Conservation (phyloP, 2,888 invertebrate species). For the Coronaproctus castanopsis region DNA sequence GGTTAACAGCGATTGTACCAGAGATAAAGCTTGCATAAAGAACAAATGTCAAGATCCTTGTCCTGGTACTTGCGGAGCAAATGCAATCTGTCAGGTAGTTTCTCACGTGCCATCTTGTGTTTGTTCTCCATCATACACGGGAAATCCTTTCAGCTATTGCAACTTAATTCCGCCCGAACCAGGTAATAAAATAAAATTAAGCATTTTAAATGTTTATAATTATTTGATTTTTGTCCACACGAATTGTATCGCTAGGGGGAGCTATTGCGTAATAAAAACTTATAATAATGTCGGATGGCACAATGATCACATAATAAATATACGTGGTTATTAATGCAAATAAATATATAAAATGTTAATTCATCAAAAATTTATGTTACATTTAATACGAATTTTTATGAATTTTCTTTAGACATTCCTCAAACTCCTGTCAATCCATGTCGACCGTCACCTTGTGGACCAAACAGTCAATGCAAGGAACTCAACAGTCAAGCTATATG, state of each 20-base stretch:
- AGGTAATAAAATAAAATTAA: slow-evolving; percentile 25
- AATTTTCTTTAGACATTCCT: slow-evolving; percentile 13
- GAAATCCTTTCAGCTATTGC: slow-evolving; percentile 43
- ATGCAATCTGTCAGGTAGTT: slow-evolving; percentile 42
- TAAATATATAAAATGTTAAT: too few relatives aligned
- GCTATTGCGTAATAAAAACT: background rate
- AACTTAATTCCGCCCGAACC: slow-evolving; percentile 28
- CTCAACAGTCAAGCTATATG: slow-evolving; percentile 24
- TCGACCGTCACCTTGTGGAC: slow-evolving; percentile 33
- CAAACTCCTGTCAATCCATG: slow-evolving; percentile 37
- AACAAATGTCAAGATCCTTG: slow-evolving; percentile 48
- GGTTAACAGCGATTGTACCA: slow-evolving; percentile 42
- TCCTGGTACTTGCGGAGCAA: slow-evolving; percentile 45
- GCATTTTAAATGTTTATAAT: background rate
- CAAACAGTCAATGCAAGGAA: slow-evolving; percentile 24
- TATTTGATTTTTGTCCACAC: slow-evolving; percentile 3
- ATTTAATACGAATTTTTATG: background rate
- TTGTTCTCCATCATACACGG: slow-evolving; percentile 39
- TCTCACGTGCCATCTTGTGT: slow-evolving; percentile 44
- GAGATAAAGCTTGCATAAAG: slow-evolving; percentile 38
- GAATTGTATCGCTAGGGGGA: background rate
- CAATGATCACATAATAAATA: too few relatives aligned
- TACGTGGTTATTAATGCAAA: too few relatives aligned
- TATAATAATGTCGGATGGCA: too few relatives aligned
- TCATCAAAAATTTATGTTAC: background rate